Evolutionary conservation across 2,797 vertebrate species (phyloP).

Genomic region (Rhinella marina): DNA sequence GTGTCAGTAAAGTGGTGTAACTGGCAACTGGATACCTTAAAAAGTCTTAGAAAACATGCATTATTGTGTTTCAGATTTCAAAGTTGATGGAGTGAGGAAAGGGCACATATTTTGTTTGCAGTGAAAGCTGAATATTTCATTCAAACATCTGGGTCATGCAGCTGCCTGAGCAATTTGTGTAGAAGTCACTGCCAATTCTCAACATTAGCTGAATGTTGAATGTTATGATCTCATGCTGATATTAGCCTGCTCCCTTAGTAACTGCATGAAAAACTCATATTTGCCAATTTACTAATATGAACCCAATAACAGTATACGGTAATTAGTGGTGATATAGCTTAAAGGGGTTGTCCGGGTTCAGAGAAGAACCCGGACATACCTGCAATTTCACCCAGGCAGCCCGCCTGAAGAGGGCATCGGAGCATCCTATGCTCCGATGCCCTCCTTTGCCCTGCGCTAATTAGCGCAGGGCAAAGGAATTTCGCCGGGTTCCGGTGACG

Average conservation of each 20-base stretch:
- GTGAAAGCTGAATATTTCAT: slow-evolving; percentile 48
- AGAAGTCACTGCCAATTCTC: slow-evolving; percentile 25
- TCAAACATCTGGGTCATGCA: slow-evolving; percentile 57
- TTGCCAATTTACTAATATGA: slow-evolving; percentile 26
- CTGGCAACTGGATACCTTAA: neutral
- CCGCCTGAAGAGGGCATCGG: too few relatives aligned
- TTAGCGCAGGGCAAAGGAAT: too few relatives aligned
- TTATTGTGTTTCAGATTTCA: slow-evolving; percentile 35
- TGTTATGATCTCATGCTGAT: slow-evolving; percentile 28
- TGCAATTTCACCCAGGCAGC: too few relatives aligned
- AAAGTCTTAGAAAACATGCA: slow-evolving; percentile 15
- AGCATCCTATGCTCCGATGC: too few relatives aligned
- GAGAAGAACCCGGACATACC: too few relatives aligned
- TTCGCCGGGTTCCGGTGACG: too few relatives aligned
- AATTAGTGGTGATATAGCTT: slow-evolving; percentile 17
- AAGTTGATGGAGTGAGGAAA: slow-evolving; percentile 42
- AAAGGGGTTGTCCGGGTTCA: too few relatives aligned
- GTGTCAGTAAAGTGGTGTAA: slow-evolving; percentile 4
- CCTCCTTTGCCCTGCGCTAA: too few relatives aligned
- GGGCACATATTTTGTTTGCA: slow-evolving; percentile 57
- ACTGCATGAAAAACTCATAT: slow-evolving; percentile 29
- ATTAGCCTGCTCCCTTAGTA: slow-evolving; percentile 30
- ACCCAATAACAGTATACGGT: slow-evolving; percentile 3
- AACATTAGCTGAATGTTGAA: slow-evolving; percentile 41
- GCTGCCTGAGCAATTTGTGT: slow-evolving; percentile 37